Percentiles rank a stretch among this genome's conserved stretches.
Evolutionary conservation across 2,113 vertebrate species (phyloP).

Genomic region (Scytalopus superciliaris): DNA sequence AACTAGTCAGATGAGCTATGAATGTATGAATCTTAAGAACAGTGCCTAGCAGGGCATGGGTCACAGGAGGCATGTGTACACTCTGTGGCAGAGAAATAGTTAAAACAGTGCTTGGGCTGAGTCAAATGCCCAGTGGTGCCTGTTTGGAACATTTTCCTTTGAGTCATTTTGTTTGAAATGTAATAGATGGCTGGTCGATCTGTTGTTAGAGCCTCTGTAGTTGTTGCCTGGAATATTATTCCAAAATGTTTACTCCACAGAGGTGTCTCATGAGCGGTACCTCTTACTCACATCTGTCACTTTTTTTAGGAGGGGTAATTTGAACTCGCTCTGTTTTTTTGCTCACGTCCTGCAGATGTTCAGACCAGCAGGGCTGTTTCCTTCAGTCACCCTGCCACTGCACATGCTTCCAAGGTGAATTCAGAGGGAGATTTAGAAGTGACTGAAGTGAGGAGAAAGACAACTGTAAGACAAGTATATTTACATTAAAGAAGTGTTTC

Average conservation of each 20-base stretch:
- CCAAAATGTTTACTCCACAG: constrained; percentile 45
- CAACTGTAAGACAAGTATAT: not conserved
- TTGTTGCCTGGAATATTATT: constrained; percentile 64
- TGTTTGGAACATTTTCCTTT: constrained; percentile 58
- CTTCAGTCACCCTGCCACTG: not conserved
- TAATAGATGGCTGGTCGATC: constrained; percentile 34
- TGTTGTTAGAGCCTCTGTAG: constrained; percentile 50
- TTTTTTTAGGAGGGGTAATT: constrained; percentile 32
- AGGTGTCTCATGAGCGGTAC: constrained; percentile 49
- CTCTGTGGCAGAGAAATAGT: not conserved
- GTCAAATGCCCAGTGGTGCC: constrained; percentile 42
- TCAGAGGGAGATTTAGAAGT: not conserved
- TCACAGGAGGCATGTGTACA: not conserved
- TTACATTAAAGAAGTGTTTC: not conserved
- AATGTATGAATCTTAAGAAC: no score
- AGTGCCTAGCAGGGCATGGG: not conserved
- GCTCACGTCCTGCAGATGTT: constrained; percentile 15
- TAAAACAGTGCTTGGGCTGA: not conserved
- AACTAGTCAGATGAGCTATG: not conserved
- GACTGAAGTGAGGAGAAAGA: not conserved
- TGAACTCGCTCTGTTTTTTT: not conserved
- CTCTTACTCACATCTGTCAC: constrained; percentile 60
- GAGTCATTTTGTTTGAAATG: constrained; percentile 55
- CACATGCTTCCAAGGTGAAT: not conserved
- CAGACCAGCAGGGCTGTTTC: not conserved